Evolutionary conservation across 2,888 invertebrate genomes (phyloP).

Genomic region (Hanleya hanleyi): DNA sequence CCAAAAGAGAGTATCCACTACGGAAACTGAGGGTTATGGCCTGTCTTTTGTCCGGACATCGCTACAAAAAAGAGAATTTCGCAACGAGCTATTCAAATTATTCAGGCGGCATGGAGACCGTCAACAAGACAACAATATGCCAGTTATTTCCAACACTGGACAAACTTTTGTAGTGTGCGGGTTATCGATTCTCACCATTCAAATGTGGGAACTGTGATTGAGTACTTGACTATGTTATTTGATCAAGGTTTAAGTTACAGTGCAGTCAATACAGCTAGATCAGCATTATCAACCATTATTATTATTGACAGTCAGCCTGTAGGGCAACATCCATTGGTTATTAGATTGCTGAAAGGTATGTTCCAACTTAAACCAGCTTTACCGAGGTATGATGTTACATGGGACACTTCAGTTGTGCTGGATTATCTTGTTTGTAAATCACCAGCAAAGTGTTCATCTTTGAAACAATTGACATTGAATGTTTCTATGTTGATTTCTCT

Average conservation of each 20-base stretch:
- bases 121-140: constrained; percentile 31
- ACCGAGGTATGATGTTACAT: constrained; percentile 31
- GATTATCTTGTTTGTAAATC: constrained; percentile 20
- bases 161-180: constrained; percentile 24
- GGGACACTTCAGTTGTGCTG: constrained; percentile 34
- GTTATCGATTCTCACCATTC: constrained; percentile 30
- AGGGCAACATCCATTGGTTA: constrained; percentile 17
- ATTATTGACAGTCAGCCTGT: not conserved
- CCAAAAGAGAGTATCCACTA: not conserved
- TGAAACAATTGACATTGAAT: too few relatives aligned
- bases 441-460: constrained; percentile 18
- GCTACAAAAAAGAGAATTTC: constrained; percentile 22
- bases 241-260: constrained; percentile 25
- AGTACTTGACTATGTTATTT: constrained; percentile 19
- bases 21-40: constrained; percentile 26
- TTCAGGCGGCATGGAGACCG: constrained; percentile 36
- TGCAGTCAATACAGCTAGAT: constrained; percentile 27
- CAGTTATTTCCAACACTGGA: constrained; percentile 19
- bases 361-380: constrained; percentile 27
- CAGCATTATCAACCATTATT: constrained; percentile 1
- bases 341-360: constrained; percentile 37
- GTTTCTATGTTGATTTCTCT: constrained; percentile 30
- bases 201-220: constrained; percentile 20
- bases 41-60: constrained; percentile 33
- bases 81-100: too few relatives aligned